Evolutionary conservation across 2,797 vertebrate genomes (phyloP).

Genomic region (Nannoperca obscura): DNA sequence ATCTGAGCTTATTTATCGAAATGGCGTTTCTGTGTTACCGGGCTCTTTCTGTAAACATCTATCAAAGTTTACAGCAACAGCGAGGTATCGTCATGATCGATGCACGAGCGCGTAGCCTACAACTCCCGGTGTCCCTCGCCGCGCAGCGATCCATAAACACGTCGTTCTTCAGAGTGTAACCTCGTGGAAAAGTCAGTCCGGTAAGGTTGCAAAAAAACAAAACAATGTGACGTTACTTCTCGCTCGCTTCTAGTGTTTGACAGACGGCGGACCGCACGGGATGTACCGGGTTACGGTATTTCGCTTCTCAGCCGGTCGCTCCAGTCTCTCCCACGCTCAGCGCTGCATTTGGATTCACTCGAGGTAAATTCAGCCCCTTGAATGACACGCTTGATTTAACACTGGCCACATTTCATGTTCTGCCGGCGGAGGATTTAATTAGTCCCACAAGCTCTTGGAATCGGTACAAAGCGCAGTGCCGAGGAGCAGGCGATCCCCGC

Average conservation of each 20-base stretch:
- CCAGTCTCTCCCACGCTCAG: conserved; percentile 8
- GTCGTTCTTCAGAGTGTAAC: conserved; percentile 47
- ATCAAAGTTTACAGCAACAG: conserved; percentile 66
- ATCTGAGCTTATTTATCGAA: background rate
- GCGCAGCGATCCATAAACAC: conserved; percentile 79
- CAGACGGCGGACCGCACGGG: background rate
- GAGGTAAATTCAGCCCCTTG: background rate
- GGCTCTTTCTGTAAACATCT: conserved; percentile 49
- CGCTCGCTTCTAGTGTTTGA: background rate
- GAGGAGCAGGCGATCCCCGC: conserved; percentile 28
- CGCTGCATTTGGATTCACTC: background rate
- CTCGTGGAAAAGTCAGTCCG: conserved; percentile 60
- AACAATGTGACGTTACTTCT: background rate
- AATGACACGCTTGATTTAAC: background rate
- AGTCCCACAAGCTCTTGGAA: conserved; percentile 35
- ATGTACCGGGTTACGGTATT: background rate
- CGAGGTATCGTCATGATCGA: conserved; percentile 72
- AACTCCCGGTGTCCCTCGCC: conserved; percentile 66
- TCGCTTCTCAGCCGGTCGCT: conserved; percentile 17
- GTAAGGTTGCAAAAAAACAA: conserved; percentile 2
- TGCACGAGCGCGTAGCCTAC: conserved; percentile 49
- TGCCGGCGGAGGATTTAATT: background rate
- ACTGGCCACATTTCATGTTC: conserved; percentile 32
- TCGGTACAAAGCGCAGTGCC: conserved; percentile 20
- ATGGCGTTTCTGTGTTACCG: background rate